These are phyloP conservation scores for Eubasilissa splendida DNA, from an alignment of 2,888 invertebrate genomes.

Conservation along the genomic window DNA sequence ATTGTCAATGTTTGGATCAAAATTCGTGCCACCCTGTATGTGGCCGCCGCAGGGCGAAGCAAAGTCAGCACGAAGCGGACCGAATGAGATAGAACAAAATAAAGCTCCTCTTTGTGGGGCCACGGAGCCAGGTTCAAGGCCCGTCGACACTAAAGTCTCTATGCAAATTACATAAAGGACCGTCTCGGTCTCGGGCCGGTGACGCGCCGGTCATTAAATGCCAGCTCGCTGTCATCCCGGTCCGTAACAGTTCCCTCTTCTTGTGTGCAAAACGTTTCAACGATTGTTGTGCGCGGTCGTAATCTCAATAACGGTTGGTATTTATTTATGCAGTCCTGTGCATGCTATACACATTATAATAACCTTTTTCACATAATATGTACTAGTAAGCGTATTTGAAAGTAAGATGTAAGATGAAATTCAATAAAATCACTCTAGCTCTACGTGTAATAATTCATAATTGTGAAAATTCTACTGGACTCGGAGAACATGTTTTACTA, in stretches of 20 bases:
- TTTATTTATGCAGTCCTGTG: too few species aligned
- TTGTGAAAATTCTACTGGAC: too few species aligned
- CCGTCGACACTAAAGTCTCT: conserved; percentile 41
- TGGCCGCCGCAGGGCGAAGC: neutral
- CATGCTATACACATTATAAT: too few species aligned
- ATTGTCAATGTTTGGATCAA: neutral
- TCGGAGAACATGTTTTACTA: too few species aligned
- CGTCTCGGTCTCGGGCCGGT: conserved; percentile 20
- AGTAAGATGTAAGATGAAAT: too few species aligned
- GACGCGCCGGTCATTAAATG: conserved; percentile 4
- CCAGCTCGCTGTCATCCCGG: conserved; percentile 5
- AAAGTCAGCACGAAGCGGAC: conserved; percentile 42
- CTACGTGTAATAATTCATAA: too few species aligned
- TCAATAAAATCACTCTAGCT: too few species aligned
- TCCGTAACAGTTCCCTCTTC: neutral
- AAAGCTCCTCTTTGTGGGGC: conserved; percentile 48
- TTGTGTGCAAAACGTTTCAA: neutral
- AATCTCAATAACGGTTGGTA: too few species aligned
- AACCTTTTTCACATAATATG: too few species aligned
- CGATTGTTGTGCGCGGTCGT: neutral
- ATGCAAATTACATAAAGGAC: conserved; percentile 41
- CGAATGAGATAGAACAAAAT: conserved; percentile 52
- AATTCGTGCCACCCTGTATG: neutral
- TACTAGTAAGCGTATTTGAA: too few species aligned
- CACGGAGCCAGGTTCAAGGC: conserved; percentile 49